Percentiles rank a stretch among this genome's conserved stretches.
phyloP scores from a whole-genome alignment of 1,140 invertebrate genomes.

The Armadillidium nasatum region DNA sequence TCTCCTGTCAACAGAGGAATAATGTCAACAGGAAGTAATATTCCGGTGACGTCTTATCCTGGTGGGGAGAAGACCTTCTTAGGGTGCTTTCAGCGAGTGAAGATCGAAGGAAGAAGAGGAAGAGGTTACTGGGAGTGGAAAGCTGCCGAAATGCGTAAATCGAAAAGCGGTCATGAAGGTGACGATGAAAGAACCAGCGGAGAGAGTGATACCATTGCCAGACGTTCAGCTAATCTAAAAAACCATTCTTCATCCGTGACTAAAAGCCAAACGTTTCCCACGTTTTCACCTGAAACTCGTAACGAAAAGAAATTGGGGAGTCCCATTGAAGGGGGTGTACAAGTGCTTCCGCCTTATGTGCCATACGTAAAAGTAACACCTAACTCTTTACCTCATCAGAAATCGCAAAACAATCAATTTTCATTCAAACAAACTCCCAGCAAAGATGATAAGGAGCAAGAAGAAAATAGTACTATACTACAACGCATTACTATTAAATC shows the following conservation, averaged over 20 bases:
- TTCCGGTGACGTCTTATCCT: neutral
- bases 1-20: neutral
- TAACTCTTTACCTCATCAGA: constrained; percentile 33
- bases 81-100: constrained; percentile 18
- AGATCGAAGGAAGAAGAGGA: constrained; percentile 32
- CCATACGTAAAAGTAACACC: constrained; percentile 16
- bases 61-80: constrained; percentile 20
- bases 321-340: constrained; percentile 18
- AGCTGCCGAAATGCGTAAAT: constrained; percentile 32
- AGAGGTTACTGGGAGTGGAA: constrained; percentile 38
- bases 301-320: neutral
- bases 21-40: neutral
- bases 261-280: constrained; percentile 21
- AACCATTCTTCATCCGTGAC: neutral
- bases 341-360: constrained; percentile 21
- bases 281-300: neutral
- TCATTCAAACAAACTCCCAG: neutral
- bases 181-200: constrained; percentile 34
- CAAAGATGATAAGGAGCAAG: neutral
- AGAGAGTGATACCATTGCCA: constrained; percentile 30
- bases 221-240: constrained; percentile 26
- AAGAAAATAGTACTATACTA: neutral
- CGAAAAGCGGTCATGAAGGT: constrained; percentile 31
- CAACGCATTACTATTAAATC: neutral
- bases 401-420: neutral